Conservation (phyloP, 2,797 vertebrate species). For the Rhabdophis nuchalis region DNA sequence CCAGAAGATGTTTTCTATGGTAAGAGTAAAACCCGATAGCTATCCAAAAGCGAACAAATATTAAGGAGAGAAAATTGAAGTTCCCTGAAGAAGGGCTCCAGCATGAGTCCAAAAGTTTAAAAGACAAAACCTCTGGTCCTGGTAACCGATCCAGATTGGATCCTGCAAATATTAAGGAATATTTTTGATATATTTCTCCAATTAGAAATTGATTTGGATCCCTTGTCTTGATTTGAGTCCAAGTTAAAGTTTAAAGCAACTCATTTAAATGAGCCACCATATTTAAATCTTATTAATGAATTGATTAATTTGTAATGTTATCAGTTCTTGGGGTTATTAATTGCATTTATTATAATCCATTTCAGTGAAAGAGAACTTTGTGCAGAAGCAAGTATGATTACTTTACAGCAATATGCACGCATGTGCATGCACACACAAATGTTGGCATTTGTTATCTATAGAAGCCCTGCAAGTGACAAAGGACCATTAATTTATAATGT, state of each 20-base stretch:
- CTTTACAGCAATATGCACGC: neutral
- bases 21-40: neutral
- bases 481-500: neutral
- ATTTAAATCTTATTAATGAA: neutral
- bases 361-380: neutral
- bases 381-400: neutral
- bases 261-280: neutral
- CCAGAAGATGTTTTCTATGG: neutral
- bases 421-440: neutral
- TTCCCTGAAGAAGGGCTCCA: neutral
- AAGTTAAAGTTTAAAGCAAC: constrained; percentile 1
- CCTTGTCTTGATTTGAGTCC: neutral
- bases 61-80: neutral
- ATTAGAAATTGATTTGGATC: neutral
- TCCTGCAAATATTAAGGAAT: neutral
- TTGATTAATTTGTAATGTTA: constrained; percentile 1
- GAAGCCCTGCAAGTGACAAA: neutral
- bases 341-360: neutral
- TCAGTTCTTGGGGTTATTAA: neutral
- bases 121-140: neutral
- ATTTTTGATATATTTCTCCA: neutral
- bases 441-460: neutral
- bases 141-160: neutral
- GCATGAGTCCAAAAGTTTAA: neutral
- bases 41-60: neutral